Evolutionary conservation across 2,888 invertebrate species (phyloP).

Genomic region (Ectropis crepuscularia): DNA sequence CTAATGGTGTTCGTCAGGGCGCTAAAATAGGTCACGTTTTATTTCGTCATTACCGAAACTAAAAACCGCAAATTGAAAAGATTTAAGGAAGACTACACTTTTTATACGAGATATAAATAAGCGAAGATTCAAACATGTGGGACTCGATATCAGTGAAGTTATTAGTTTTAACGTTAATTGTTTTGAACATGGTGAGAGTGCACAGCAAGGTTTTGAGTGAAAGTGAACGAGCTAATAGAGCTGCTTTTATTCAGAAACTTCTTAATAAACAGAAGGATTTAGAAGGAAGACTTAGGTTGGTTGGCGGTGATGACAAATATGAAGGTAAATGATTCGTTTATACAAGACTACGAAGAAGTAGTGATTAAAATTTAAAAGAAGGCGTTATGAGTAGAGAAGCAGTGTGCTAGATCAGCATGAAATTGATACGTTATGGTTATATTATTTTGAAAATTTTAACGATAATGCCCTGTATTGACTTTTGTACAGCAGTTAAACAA

Average conservation of each 20-base stretch:
- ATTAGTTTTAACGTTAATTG: conserved; percentile 45
- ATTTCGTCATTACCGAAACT: conserved; percentile 1
- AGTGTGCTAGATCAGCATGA: no score
- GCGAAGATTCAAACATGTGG: conserved; percentile 26
- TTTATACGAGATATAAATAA: background rate
- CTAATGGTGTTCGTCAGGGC: conserved; percentile 28
- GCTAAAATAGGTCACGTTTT: conserved; percentile 19
- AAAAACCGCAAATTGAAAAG: background rate
- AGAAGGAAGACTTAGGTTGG: conserved; percentile 89
- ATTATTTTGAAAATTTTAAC: no score
- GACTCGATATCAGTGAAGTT: conserved; percentile 31
- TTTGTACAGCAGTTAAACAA: no score
- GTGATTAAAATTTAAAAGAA: background rate
- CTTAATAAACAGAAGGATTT: conserved; percentile 88
- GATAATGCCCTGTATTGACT: no score
- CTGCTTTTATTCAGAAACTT: conserved; percentile 87
- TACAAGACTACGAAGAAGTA: background rate
- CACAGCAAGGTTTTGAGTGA: conserved; percentile 64
- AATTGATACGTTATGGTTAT: no score
- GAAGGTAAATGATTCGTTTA: conserved; percentile 86
- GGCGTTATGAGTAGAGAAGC: no score
- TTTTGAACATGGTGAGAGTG: conserved; percentile 49
- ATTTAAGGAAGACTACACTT: background rate
- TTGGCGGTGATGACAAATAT: conserved; percentile 87
- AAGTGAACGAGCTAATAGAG: conserved; percentile 70